These are phyloP conservation scores for Sitobion miscanthi DNA, from an alignment of 1,140 invertebrate genomes.

Conservation along the genomic window DNA sequence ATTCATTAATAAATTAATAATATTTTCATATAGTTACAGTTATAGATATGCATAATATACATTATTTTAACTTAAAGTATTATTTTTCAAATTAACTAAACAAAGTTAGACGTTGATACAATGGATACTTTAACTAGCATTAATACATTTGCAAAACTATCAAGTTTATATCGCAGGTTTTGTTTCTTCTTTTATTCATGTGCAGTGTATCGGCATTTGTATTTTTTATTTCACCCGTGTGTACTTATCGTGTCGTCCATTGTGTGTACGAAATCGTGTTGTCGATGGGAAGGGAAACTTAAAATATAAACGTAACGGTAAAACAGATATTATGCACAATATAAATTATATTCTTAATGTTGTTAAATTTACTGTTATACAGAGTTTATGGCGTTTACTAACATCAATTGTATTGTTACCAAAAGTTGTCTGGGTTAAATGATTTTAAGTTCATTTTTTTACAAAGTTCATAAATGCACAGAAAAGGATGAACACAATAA, in stretches of 20 bases:
- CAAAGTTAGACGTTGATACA: neutral
- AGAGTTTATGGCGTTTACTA: neutral
- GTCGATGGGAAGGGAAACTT: neutral
- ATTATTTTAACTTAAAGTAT: neutral
- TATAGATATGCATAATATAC: neutral
- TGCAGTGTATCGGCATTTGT: neutral
- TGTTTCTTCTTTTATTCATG: neutral
- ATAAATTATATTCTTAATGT: neutral
- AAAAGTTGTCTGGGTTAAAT: neutral
- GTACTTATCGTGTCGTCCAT: neutral
- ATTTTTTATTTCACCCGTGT: neutral
- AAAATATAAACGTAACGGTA: neutral
- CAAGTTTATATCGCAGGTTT: neutral
- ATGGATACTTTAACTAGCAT: neutral
- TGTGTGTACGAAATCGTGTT: neutral
- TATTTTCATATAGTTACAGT: neutral
- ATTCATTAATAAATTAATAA: neutral
- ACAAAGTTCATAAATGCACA: neutral
- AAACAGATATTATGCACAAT: neutral
- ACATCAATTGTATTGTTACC: neutral
- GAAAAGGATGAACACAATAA: neutral
- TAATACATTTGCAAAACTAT: neutral
- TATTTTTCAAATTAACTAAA: neutral
- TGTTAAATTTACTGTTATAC: neutral
- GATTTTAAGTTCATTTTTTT: slow-evolving; percentile 7